phyloP scores from a whole-genome alignment of 2,888 invertebrate genomes.

The Eurytoma californica region DNA sequence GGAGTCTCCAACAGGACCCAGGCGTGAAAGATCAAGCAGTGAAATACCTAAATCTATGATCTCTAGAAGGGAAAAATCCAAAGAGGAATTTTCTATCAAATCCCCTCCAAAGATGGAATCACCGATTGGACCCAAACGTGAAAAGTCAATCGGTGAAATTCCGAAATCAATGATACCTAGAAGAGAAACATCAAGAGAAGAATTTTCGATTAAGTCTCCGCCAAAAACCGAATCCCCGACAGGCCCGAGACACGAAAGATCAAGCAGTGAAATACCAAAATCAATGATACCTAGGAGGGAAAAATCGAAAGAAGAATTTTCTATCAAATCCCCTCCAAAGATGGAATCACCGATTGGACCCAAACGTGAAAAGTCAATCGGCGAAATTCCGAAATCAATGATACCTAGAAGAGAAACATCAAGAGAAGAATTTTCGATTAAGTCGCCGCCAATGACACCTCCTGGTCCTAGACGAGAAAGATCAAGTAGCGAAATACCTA shows the following conservation, averaged over 20 bases:
- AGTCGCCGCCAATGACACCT: too few species aligned
- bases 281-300: constrained; percentile 39
- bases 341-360: background rate
- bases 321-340: constrained; percentile 8
- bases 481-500: too few species aligned
- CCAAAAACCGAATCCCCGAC: background rate
- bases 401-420: constrained; percentile 35
- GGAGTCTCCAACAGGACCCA: background rate
- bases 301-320: constrained; percentile 42
- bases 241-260: constrained; percentile 2
- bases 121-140: constrained; percentile 9
- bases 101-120: background rate
- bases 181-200: constrained; percentile 43
- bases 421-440: constrained; percentile 35
- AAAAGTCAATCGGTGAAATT: constrained; percentile 27
- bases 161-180: constrained; percentile 25
- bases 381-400: constrained; percentile 34
- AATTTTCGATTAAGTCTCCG: constrained; percentile 19
- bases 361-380: constrained; percentile 17
- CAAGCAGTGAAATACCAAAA: constrained; percentile 26
- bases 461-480: too few species aligned
- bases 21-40: constrained; percentile 13
- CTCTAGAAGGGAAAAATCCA: constrained; percentile 37
- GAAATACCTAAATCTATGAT: constrained; percentile 40
- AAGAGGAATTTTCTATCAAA: constrained; percentile 31